phyloP scores from a whole-genome alignment of 2,888 invertebrate genomes.

The Drosophila nr. medialis region DNA sequence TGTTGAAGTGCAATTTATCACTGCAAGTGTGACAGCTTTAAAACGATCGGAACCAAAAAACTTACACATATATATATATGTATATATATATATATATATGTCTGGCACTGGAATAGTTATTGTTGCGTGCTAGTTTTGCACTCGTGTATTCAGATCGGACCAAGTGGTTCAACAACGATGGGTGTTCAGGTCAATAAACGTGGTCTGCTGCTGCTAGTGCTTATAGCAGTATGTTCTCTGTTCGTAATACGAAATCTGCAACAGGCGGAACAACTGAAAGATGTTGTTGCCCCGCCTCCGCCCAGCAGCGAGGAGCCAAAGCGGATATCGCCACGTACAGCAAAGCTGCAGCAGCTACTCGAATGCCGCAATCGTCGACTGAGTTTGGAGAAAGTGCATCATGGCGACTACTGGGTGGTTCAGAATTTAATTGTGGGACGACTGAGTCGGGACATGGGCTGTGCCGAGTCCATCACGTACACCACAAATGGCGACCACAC shows the following conservation, averaged over 20 bases:
- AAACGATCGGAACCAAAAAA: neutral
- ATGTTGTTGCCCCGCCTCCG: neutral
- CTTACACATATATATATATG: neutral
- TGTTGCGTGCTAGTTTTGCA: neutral
- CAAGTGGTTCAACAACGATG: slow-evolving; percentile 12
- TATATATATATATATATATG: slow-evolving; percentile 1
- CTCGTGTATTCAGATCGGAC: neutral
- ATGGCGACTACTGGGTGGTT: slow-evolving; percentile 86
- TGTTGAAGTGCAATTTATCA: slow-evolving; percentile 18
- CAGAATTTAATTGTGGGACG: slow-evolving; percentile 87
- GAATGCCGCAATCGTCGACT: slow-evolving; percentile 69
- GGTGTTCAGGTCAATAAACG: slow-evolving; percentile 21
- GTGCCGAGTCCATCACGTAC: slow-evolving; percentile 88
- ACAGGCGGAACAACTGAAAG: slow-evolving; percentile 1
- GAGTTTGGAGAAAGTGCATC: slow-evolving; percentile 65
- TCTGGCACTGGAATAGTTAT: neutral
- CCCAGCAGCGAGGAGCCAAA: neutral
- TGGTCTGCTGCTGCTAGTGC: slow-evolving; percentile 18
- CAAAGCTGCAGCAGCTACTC: slow-evolving; percentile 60
- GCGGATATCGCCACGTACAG: slow-evolving; percentile 31
- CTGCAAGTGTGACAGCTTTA: slow-evolving; percentile 2
- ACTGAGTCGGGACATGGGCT: slow-evolving; percentile 84
- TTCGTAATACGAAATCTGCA: slow-evolving; percentile 36
- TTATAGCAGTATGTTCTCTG: slow-evolving; percentile 5
- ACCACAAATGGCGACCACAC: slow-evolving; percentile 89